These are phyloP conservation scores for Poecilia wingei DNA, from an alignment of 2,797 vertebrate genomes.

Conservation along the genomic window DNA sequence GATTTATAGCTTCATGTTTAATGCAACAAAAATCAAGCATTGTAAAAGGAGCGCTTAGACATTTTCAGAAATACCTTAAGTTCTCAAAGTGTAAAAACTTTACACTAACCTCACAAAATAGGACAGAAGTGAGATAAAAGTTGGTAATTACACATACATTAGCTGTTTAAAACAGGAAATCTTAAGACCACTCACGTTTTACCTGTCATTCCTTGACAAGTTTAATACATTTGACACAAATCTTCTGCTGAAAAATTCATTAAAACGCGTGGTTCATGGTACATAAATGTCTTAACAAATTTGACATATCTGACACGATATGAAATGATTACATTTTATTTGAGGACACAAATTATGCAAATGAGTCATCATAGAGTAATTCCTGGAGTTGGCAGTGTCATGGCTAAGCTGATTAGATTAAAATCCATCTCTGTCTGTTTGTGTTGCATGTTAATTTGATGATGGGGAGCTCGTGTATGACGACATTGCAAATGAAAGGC, in stretches of 20 bases:
- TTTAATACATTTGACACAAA: slow-evolving; percentile 8
- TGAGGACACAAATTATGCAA: slow-evolving; percentile 55
- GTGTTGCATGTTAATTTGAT: slow-evolving; percentile 51
- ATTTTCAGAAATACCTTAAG: not conserved
- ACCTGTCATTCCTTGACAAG: not conserved
- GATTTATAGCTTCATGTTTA: not conserved
- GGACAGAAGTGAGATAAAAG: not conserved
- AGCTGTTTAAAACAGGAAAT: not conserved
- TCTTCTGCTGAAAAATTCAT: slow-evolving; percentile 21
- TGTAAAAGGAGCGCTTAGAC: not conserved
- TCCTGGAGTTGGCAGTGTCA: slow-evolving; percentile 59
- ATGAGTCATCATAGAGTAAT: slow-evolving; percentile 48
- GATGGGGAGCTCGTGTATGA: slow-evolving; percentile 26
- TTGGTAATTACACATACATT: not conserved
- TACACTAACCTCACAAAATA: not conserved
- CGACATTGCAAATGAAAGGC: slow-evolving; percentile 19
- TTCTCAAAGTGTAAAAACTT: not conserved
- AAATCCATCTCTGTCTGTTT: slow-evolving; percentile 58
- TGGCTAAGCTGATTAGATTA: slow-evolving; percentile 66
- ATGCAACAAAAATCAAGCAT: not conserved
- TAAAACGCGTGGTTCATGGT: slow-evolving; percentile 20
- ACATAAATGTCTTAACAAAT: slow-evolving; percentile 34
- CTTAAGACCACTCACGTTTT: not conserved
- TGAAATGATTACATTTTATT: slow-evolving; percentile 47
- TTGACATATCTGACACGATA: slow-evolving; percentile 41